These are phyloP conservation scores for Monopterus albus DNA, from an alignment of 2,113 vertebrate genomes.

Conservation along the genomic window DNA sequence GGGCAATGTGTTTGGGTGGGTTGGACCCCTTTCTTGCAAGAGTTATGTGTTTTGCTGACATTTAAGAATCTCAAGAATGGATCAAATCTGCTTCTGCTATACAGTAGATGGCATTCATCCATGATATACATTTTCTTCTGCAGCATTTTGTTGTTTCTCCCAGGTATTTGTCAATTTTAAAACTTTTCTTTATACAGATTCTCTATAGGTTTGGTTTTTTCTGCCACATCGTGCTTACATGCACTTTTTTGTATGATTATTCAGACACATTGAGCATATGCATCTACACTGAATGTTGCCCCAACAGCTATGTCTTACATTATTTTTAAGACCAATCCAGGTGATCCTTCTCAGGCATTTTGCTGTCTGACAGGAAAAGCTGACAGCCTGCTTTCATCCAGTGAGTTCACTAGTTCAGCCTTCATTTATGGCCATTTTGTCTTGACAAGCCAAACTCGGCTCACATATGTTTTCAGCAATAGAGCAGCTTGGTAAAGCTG, in stretches of 20 bases:
- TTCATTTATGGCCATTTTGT: neutral
- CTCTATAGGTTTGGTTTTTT: no score
- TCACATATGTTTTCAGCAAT: conserved; percentile 1
- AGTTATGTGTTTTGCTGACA: no score
- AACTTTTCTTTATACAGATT: neutral
- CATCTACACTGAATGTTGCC: neutral
- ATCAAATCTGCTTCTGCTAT: neutral
- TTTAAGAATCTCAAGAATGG: neutral
- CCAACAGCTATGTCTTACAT: neutral
- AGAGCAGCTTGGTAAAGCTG: neutral
- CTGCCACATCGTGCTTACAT: no score
- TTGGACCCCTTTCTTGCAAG: neutral
- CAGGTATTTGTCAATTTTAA: neutral
- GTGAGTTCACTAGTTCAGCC: conserved; percentile 2
- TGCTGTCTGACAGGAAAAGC: neutral
- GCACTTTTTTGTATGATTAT: no score
- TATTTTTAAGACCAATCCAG: neutral
- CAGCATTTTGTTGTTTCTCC: neutral
- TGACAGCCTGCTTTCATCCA: conserved; percentile 13
- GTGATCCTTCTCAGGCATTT: neutral
- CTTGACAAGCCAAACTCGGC: neutral
- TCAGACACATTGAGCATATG: no score
- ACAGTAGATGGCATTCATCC: neutral
- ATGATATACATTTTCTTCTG: neutral
- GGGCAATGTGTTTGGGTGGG: rapidly evolving